Percentiles rank a stretch among this genome's conserved stretches.
phyloP scores from a whole-genome alignment of 2,797 vertebrate genomes.

The Graptemys geographica region DNA sequence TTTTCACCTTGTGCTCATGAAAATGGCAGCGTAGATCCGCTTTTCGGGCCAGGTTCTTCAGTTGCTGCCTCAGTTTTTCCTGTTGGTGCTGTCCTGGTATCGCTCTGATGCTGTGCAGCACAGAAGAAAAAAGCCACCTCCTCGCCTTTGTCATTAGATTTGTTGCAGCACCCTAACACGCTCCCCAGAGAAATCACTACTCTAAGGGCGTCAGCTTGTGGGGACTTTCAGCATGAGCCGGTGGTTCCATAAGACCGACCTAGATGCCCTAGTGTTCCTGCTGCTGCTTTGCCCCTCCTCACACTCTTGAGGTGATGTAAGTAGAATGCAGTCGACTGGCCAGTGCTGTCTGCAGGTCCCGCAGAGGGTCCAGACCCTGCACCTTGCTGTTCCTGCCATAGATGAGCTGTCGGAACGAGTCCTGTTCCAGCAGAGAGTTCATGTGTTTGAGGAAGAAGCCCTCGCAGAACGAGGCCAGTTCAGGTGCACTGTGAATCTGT shows the following conservation, averaged over 20 bases:
- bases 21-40: fast-evolving
- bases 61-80: not conserved
- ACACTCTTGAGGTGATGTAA: constrained; percentile 92
- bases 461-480: constrained; percentile 91
- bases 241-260: not conserved
- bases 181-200: not conserved
- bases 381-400: constrained; percentile 88
- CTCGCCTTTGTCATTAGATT: not conserved
- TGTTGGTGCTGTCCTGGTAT: not conserved
- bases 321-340: constrained; percentile 89
- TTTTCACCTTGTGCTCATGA: fast-evolving
- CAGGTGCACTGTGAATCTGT: constrained; percentile 88
- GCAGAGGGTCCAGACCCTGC: constrained; percentile 88
- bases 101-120: constrained; percentile 14
- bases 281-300: constrained; percentile 54
- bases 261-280: not conserved
- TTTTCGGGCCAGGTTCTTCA: fast-evolving
- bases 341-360: constrained; percentile 90
- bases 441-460: constrained; percentile 97
- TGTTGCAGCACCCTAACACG: not conserved
- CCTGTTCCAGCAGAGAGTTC: constrained; percentile 91
- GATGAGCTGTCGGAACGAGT: constrained; percentile 90
- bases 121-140: constrained; percentile 35
- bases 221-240: not conserved
- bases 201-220: not conserved